phyloP scores from a whole-genome alignment of 2,797 vertebrate genomes.

The Psittacula derbiana region DNA sequence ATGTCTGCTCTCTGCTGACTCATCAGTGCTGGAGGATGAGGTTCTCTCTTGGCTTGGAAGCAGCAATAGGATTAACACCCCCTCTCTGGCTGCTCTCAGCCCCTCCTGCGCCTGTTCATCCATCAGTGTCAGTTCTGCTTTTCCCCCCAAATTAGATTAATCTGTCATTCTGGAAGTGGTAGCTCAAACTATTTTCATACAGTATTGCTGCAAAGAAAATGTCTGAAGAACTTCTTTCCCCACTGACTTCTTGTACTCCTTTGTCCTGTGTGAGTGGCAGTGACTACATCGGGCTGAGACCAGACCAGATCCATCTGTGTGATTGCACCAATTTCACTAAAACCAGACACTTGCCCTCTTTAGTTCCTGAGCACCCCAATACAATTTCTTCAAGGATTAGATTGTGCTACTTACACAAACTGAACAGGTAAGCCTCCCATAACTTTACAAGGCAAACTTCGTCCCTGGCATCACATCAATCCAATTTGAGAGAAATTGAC shows the following conservation, averaged over 20 bases:
- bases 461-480: background rate
- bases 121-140: slow-evolving; percentile 29
- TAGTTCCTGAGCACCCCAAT: background rate
- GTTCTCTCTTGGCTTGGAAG: background rate
- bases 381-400: background rate
- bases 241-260: background rate
- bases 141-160: slow-evolving; percentile 5
- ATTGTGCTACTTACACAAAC: background rate
- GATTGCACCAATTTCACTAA: background rate
- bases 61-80: background rate
- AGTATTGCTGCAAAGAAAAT: background rate
- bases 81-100: background rate
- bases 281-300: background rate
- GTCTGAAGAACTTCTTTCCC: background rate
- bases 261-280: background rate
- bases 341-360: background rate
- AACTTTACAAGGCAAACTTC: background rate
- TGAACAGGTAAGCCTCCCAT: background rate
- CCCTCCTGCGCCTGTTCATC: background rate
- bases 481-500: background rate
- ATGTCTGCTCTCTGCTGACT: slow-evolving; percentile 12
- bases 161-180: background rate
- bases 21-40: slow-evolving; percentile 5
- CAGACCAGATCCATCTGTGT: background rate
- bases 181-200: slow-evolving; percentile 9